A percentile compares a stretch with the other conserved stretches of the same genome.
phyloP scores from a whole-genome alignment of 1,140 invertebrate genomes.

The Planococcus citri region DNA sequence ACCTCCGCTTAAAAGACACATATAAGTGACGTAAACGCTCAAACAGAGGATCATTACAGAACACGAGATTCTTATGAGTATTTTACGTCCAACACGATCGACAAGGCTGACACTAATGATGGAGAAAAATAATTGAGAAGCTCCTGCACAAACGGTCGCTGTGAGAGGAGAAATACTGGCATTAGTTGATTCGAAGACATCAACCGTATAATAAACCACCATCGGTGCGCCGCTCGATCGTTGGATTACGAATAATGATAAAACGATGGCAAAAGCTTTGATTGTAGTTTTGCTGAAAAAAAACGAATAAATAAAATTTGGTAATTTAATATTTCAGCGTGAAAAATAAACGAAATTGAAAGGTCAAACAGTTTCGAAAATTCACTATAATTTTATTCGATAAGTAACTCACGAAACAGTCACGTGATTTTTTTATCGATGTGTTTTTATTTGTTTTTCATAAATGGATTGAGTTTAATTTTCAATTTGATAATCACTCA shows the following conservation, averaged over 20 bases:
- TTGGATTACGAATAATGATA: slow-evolving; percentile 37
- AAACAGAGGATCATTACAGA: slow-evolving; percentile 49
- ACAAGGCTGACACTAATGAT: slow-evolving; percentile 42
- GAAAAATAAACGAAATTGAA: background rate
- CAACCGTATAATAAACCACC: slow-evolving; percentile 45
- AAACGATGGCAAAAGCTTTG: slow-evolving; percentile 34
- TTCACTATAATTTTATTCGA: background rate
- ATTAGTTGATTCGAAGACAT: slow-evolving; percentile 36
- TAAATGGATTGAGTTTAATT: background rate
- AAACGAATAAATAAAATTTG: background rate
- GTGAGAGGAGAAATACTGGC: slow-evolving; percentile 28
- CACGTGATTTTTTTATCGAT: background rate
- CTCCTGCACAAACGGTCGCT: slow-evolving; percentile 35
- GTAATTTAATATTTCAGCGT: no score
- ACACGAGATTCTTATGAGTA: slow-evolving; percentile 53
- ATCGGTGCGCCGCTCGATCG: slow-evolving; percentile 41
- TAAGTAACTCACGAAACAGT: background rate
- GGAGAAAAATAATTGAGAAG: slow-evolving; percentile 13
- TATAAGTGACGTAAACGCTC: background rate
- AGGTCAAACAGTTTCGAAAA: background rate
- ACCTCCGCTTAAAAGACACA: background rate
- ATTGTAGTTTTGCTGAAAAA: slow-evolving; percentile 27
- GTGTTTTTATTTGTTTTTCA: background rate
- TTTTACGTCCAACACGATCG: slow-evolving; percentile 57
- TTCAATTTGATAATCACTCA: no score